Base-by-base conservation (phyloP, 2,797 vertebrate genomes). In the Bryconaethiops microstoma region DNA sequence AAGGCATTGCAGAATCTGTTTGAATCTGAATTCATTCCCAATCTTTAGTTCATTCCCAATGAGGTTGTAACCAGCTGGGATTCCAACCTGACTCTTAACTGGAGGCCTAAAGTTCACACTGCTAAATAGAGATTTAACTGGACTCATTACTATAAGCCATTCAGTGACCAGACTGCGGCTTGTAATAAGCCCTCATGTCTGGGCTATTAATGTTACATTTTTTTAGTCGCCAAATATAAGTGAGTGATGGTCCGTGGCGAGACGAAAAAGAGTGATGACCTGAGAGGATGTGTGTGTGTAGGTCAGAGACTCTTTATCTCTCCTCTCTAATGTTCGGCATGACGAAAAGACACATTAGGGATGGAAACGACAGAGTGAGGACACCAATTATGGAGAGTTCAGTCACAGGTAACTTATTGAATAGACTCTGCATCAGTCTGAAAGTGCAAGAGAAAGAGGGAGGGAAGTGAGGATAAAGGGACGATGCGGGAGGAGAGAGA, bases 331-430 rank as follows among this genome's bases (percentile, higher is more conserved):
- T 77, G 16, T 68, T 75, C 72, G 63, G 52, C 55, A 76, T 54
- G 48, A 79, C 77, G 55, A 25, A 50, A 76, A 69, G n/a, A 21
- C 10, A 14, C 82, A 76, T 78, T 75, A 76, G 45, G 60, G 76
- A 23, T 35, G 65, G 64, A 82, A 84, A 74, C 82, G 72, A 72
- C 82, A 72, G 85, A 78, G 68, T 10, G 35, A 80, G 71, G 75
- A 42, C 48, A 76, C 78, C 80, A 76, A 80, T 84, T 81, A 82
- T 72, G 72, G 62, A 65, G 35, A 55, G 25, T 67, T 59, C 76
- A 83, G 81, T 83, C 78, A 83, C 63, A 60, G 78, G 70, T 76
- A 81, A 74, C 83, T 72, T 84, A 81, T 82, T 81, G 81, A 80
- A 81, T 73, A 76, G 71, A 79, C 67, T 23, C 25, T 72, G 72